Evolutionary conservation across 2,797 vertebrate species (phyloP).

Genomic region (Eospalax fontanierii): DNA sequence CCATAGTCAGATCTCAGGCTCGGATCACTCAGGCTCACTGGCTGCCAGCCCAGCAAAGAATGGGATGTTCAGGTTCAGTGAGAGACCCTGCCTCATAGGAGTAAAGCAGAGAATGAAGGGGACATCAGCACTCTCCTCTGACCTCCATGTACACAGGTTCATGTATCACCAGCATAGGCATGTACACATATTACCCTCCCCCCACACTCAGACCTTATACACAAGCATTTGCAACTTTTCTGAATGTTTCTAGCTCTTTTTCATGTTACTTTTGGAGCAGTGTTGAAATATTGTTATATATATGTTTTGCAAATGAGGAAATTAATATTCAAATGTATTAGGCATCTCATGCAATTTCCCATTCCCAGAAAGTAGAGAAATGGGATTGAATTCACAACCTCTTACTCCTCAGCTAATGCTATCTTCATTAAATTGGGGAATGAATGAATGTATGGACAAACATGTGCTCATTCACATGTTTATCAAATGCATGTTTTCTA

Average conservation of each 20-base stretch:
- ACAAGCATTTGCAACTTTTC: background rate
- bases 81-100: background rate
- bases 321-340: conserved; percentile 59
- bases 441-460: background rate
- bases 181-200: background rate
- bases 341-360: background rate
- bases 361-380: background rate
- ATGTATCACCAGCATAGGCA: background rate
- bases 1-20: background rate
- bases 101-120: background rate
- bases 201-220: background rate
- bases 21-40: background rate
- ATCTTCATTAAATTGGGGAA: background rate
- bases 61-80: too few relatives aligned
- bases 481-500: background rate
- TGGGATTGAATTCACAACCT: conserved; percentile 1
- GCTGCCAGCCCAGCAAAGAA: background rate
- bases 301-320: conserved; percentile 45
- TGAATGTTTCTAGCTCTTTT: background rate
- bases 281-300: background rate
- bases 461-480: background rate
- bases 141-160: background rate
- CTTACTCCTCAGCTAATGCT: background rate
- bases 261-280: background rate
- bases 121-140: background rate